Percentiles rank a stretch among this genome's conserved stretches.
phyloP scores from a whole-genome alignment of 2,113 vertebrate species.

The Archilochus colubris region DNA sequence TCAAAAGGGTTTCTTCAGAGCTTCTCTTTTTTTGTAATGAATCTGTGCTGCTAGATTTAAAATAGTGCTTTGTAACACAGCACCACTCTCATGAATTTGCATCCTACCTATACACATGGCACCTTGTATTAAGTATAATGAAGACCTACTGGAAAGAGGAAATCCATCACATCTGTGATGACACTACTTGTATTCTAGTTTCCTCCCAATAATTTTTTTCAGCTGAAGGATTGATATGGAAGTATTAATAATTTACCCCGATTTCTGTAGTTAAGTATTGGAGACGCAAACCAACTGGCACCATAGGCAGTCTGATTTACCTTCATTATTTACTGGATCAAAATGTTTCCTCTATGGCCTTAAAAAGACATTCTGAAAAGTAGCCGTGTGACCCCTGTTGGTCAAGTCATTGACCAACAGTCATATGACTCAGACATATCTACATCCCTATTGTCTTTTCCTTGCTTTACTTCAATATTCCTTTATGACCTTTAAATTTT shows the following conservation, averaged over 20 bases:
- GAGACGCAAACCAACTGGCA: not conserved
- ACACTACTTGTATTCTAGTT: not conserved
- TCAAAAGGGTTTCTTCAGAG: not conserved
- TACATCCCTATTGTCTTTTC: not conserved
- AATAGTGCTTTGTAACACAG: not conserved
- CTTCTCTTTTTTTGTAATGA: not conserved
- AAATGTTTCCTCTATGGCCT: not conserved
- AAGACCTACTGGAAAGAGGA: not conserved
- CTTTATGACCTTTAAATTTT: not conserved
- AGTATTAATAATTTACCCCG: not conserved
- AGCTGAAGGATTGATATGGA: not conserved
- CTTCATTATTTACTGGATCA: not conserved
- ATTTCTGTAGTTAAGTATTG: not conserved
- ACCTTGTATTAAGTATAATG: not conserved
- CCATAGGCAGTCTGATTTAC: not conserved
- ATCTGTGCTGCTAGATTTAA: not conserved
- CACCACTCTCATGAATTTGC: fast-evolving
- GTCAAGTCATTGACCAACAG: not conserved
- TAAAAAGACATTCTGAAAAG: not conserved
- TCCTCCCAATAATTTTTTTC: not conserved
- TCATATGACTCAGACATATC: not conserved
- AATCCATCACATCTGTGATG: not conserved
- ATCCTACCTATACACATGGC: not conserved
- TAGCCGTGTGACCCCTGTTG: not conserved
- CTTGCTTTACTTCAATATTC: not conserved